Base-by-base conservation (phyloP, 2,888 invertebrate genomes). In the Conchocele bisecta region DNA sequence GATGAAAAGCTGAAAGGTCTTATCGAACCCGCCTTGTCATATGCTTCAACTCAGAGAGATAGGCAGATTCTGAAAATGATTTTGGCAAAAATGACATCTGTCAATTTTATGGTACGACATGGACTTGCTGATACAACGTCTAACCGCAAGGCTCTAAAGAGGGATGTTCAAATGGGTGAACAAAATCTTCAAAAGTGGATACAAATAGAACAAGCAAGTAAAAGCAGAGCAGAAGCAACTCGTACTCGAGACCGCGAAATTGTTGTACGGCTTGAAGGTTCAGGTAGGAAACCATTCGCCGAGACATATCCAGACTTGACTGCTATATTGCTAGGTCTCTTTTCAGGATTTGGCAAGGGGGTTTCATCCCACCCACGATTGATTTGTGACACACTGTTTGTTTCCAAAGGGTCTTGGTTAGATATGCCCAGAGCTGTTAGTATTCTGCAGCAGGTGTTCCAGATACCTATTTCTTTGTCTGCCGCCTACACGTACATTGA, bases 311-410 rank as follows among this genome's bases (percentile, higher is more conserved):
- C 48, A 44, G 46, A 58, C 24, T 28, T 58, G 9, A 24, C 58
- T 6, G 31, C n/a, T 11, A 28, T 58, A 29, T 44, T 58, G 58
- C 9, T 59, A 31, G 26, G 17, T 17, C 48, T 59, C n/a, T 59
- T 59, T 44, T 46, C 46, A 24, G 17, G 48, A 28, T 17, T 20
- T 22, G 60, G 50, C n/a, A 42, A 50, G 29, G 50, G 50, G 42
- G 24, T 50, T 13, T 39, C 41, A 41, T 26, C 57, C 41, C 53
- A 63, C 41, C 63, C 63, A 26, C 24, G 63, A 26, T 29, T 60
- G 51, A 51, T 51, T 17, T 60, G 60, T 39, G 60, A 60, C 37
- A 60, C 50, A 33, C 22, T 60, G 24, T 60, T 35, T 51, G 11
- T 31, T 50, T 24, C 48, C 4, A 50, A 60, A 26, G 24, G 37